Percentiles rank a stretch among this genome's conserved stretches.
These are phyloP conservation scores for Sebastes goodei DNA, from an alignment of 2,797 vertebrate genomes.

Conservation along the genomic window DNA sequence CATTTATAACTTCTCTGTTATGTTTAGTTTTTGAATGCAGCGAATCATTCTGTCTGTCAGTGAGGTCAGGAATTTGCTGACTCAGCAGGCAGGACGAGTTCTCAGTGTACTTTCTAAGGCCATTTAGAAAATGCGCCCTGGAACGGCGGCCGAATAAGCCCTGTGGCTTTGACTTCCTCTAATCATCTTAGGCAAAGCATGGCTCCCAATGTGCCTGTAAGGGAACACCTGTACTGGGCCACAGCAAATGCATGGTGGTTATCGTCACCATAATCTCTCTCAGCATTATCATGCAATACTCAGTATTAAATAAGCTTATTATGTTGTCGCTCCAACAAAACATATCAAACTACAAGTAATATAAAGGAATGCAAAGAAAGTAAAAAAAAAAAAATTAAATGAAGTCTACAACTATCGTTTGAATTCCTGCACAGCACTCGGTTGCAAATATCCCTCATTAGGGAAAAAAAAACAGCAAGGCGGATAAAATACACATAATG, in stretches of 20 bases:
- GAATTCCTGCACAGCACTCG: slow-evolving; percentile 4
- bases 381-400: neutral
- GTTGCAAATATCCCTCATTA: neutral
- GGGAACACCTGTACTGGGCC: slow-evolving; percentile 59
- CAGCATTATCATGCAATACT: slow-evolving; percentile 32
- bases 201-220: slow-evolving; percentile 74
- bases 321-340: neutral
- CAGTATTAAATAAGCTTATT: slow-evolving; percentile 32
- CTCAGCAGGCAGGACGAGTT: slow-evolving; percentile 57
- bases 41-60: slow-evolving; percentile 10
- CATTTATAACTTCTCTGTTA: neutral
- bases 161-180: slow-evolving; percentile 78
- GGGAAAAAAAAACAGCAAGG: neutral
- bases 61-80: slow-evolving; percentile 66
- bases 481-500: neutral
- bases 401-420: slow-evolving; percentile 1
- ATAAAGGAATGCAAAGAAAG: neutral
- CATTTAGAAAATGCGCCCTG: slow-evolving; percentile 71
- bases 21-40: slow-evolving; percentile 29
- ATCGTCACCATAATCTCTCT: slow-evolving; percentile 29
- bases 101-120: slow-evolving; percentile 61
- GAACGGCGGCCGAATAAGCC: slow-evolving; percentile 73
- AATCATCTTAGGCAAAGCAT: slow-evolving; percentile 84
- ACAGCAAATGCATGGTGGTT: slow-evolving; percentile 18
- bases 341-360: neutral